phyloP scores from a whole-genome alignment of 2,888 invertebrate genomes.

The Pyrgus malvae region DNA sequence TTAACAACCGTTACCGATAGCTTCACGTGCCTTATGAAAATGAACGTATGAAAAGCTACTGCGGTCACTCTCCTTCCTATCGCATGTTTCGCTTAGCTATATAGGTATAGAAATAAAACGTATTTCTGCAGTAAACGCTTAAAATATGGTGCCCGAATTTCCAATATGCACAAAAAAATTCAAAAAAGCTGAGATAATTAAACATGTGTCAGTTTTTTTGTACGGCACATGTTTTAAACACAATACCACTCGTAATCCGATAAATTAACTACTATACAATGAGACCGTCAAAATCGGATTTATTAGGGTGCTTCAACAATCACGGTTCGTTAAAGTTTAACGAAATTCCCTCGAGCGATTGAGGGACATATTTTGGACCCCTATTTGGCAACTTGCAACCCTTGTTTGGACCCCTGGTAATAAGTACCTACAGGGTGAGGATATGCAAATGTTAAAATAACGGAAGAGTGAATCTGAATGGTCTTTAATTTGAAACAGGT shows the following conservation, averaged over 20 bases:
- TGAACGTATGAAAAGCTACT: too few species aligned
- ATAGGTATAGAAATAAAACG: too few species aligned
- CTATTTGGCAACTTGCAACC: constrained; percentile 43
- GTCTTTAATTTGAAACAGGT: constrained; percentile 68
- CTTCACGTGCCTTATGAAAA: too few species aligned
- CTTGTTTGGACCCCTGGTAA: constrained; percentile 43
- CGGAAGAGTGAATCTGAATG: constrained; percentile 71
- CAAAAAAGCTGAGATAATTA: constrained; percentile 3
- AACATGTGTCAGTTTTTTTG: constrained; percentile 11
- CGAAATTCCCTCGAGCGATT: constrained; percentile 49
- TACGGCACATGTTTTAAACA: constrained; percentile 34
- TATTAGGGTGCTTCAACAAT: constrained; percentile 65
- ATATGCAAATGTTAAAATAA: constrained; percentile 60
- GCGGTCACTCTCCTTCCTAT: too few species aligned
- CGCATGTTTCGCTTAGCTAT: too few species aligned
- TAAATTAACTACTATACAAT: constrained; percentile 57
- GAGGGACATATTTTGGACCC: constrained; percentile 56
- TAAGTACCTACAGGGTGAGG: constrained; percentile 59
- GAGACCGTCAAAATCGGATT: constrained; percentile 61
- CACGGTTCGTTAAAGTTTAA: constrained; percentile 72
- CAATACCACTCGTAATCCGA: constrained; percentile 46
- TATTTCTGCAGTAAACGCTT: too few species aligned
- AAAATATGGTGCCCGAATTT: too few species aligned
- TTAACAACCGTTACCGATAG: too few species aligned
- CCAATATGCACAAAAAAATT: too few species aligned